phyloP scores from a whole-genome alignment of 2,888 invertebrate species.

The Notodonta dromedarius region DNA sequence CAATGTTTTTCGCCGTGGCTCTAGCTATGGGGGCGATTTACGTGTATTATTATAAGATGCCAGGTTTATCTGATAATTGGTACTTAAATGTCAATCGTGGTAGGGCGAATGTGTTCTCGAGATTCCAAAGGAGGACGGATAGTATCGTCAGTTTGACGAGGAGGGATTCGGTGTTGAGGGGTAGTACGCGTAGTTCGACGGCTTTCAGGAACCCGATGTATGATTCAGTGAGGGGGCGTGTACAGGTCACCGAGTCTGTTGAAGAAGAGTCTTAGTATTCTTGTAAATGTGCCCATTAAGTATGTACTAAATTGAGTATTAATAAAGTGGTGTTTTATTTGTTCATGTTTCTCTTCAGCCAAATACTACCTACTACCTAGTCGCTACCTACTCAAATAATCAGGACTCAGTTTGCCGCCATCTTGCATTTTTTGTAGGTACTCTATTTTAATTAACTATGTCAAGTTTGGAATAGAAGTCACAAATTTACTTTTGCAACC shows the following conservation, averaged over 20 bases:
- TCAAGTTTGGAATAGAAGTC: too few species aligned
- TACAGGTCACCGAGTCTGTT: slow-evolving; percentile 55
- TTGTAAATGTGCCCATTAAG: not conserved
- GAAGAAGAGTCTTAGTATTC: slow-evolving; percentile 46
- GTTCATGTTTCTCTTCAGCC: not conserved
- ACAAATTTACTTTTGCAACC: too few species aligned
- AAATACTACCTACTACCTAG: too few species aligned
- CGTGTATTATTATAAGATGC: slow-evolving; percentile 65
- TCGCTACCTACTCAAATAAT: too few species aligned
- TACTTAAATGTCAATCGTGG: slow-evolving; percentile 42
- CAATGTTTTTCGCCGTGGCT: slow-evolving; percentile 65
- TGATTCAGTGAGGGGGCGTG: slow-evolving; percentile 69
- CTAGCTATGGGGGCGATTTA: slow-evolving; percentile 58
- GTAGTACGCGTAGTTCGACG: slow-evolving; percentile 52
- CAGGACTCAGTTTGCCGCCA: too few species aligned
- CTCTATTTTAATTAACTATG: too few species aligned
- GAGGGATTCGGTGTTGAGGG: slow-evolving; percentile 61
- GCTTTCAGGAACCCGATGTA: slow-evolving; percentile 76
- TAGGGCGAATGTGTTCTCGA: slow-evolving; percentile 49
- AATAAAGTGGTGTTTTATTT: not conserved
- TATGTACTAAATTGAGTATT: not conserved
- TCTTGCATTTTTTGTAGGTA: too few species aligned
- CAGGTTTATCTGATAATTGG: slow-evolving; percentile 35
- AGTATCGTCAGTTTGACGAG: slow-evolving; percentile 73
- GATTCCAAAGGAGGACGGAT: slow-evolving; percentile 67